Evolutionary conservation across 2,113 vertebrate species (phyloP).

Genomic region (Talpa occidentalis): DNA sequence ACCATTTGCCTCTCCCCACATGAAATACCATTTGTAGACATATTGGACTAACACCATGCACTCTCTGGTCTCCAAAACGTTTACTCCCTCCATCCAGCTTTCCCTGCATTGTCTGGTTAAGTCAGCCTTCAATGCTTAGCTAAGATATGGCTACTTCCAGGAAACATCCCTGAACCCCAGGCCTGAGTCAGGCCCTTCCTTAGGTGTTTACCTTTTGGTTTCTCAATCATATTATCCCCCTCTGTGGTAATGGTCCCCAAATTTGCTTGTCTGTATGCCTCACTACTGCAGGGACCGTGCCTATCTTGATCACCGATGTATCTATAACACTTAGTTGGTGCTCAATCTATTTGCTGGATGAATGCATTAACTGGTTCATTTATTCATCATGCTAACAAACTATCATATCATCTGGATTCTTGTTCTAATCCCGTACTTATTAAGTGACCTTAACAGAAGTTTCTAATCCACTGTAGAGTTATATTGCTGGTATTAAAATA

Average conservation of each 20-base stretch:
- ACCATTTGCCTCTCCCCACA: neutral
- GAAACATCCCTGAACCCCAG: neutral
- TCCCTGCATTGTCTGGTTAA: neutral
- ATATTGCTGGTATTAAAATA: neutral
- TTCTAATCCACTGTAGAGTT: neutral
- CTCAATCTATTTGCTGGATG: constrained; percentile 17
- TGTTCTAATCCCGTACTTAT: constrained; percentile 22
- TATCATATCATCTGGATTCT: constrained; percentile 35
- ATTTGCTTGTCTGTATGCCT: neutral
- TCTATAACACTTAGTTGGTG: neutral
- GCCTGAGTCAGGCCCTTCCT: neutral
- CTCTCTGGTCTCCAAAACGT: neutral
- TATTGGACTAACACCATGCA: neutral
- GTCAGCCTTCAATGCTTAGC: neutral
- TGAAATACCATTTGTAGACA: neutral
- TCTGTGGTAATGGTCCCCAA: neutral
- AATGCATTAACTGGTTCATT: neutral
- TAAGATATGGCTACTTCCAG: neutral
- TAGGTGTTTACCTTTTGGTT: neutral
- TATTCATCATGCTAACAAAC: neutral
- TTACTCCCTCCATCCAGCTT: neutral
- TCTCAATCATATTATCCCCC: neutral
- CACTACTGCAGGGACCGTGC: neutral
- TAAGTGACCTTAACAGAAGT: neutral
- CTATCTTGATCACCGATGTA: neutral